These are phyloP conservation scores for Manis javanica DNA, from an alignment of 2,797 vertebrate genomes.

Conservation along the genomic window DNA sequence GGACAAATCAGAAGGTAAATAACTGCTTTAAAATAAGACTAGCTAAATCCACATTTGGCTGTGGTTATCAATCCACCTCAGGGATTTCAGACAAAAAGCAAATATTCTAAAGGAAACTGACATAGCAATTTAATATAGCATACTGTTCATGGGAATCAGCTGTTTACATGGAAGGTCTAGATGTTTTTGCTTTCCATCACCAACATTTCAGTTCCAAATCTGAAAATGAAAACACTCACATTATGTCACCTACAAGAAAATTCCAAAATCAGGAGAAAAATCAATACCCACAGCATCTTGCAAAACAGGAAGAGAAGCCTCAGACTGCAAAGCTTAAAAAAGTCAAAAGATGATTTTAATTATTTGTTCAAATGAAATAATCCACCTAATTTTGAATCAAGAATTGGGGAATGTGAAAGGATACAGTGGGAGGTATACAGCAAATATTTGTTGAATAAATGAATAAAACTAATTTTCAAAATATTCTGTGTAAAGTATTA, in stretches of 20 bases:
- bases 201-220: neutral
- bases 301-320: neutral
- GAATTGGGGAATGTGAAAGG: neutral
- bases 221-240: neutral
- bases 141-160: neutral
- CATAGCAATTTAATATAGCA: neutral
- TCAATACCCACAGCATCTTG: neutral
- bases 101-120: neutral
- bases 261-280: neutral
- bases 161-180: neutral
- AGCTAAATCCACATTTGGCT: neutral
- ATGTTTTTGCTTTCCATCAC: neutral
- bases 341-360: neutral
- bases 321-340: neutral
- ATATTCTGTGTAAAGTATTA: neutral
- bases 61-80: neutral
- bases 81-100: neutral
- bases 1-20: neutral
- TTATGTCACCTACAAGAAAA: neutral
- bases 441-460: neutral
- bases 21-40: constrained; percentile 21
- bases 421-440: neutral
- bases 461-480: neutral
- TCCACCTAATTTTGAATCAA: neutral
- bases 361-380: constrained; percentile 13